Base-by-base conservation (phyloP, 1,140 invertebrate species). In the Triops cancriformis region DNA sequence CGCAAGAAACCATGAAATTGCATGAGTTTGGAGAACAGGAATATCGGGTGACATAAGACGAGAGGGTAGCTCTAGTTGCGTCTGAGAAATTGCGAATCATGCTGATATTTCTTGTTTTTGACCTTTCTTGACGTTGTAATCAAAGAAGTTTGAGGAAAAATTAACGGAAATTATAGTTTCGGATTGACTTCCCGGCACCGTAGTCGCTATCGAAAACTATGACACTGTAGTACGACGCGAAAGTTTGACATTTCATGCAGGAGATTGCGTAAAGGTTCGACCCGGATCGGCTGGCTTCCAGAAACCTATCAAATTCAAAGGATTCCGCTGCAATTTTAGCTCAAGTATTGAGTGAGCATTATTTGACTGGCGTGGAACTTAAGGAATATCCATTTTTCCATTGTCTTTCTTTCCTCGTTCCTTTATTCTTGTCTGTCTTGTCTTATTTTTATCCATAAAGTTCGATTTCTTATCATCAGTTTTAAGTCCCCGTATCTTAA, bases 31-130 rank as follows among this genome's bases (percentile, higher is more conserved):
- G 23, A 14, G 23, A 64, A 64, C 14, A 64, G 23, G 14, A 64
- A 23, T 23, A 64, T 64, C n/a, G 51, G n/a, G 23, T 64, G 51
- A 1, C 51, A 64, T 18, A 64, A 64, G 18, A 64, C 51, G 51
- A 23, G 51, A 37, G 31, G 31, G 18, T 64, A 64, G 11, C 23
- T 64, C 23, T 64, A 6, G 51, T 64, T 64, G 18, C 23, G n/a
- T 64, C 51, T 64, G 51, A 64, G n/a, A 64, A 64, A 64, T n/a
- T n/a, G 23, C 51, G 51, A 64, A n/a, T 23, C 51, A 64, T n/a
- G 14, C 3, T 23, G 18, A 9, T 0, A 0, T 64, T 64, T 18
- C 51, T 64, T 64, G 14, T 0, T 18, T 23, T 64, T 18, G 14
- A 64, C 43, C 11, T 45, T 45, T 45, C n/a, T n/a, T n/a, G n/a